phyloP scores from a whole-genome alignment of 2,113 vertebrate genomes.

The Antechinus flavipes region DNA sequence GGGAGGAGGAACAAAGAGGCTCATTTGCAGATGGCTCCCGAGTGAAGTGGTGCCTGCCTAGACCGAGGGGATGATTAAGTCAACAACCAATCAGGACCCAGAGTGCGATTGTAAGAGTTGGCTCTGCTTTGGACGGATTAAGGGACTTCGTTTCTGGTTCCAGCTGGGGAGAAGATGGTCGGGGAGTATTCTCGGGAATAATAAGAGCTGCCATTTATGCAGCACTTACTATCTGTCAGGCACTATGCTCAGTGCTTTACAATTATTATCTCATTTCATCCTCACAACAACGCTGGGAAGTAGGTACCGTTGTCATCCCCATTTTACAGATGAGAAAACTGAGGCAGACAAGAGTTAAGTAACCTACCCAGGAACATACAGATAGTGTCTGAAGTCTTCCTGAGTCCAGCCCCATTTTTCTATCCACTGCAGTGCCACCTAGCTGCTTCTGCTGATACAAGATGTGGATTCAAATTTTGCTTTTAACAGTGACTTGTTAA shows the following conservation, averaged over 20 bases:
- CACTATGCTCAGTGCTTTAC: not conserved
- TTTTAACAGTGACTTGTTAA: not conserved
- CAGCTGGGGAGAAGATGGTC: not conserved
- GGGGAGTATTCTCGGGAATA: not conserved
- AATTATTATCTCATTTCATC: not conserved
- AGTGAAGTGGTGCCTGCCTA: not conserved
- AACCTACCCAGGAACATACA: not conserved
- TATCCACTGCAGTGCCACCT: not conserved
- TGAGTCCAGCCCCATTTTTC: not conserved
- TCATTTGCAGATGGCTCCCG: not conserved
- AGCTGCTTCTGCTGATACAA: not conserved
- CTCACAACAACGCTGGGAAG: not conserved
- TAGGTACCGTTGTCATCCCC: not conserved
- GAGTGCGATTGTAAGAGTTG: not conserved
- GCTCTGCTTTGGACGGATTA: not conserved
- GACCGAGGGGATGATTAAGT: not conserved
- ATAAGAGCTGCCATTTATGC: not conserved
- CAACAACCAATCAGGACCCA: not conserved
- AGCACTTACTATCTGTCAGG: not conserved
- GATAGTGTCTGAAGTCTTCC: not conserved
- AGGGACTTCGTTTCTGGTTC: not conserved
- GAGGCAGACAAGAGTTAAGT: not conserved
- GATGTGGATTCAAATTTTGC: not conserved
- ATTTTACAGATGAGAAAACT: not conserved
- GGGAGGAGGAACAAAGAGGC: not conserved